A percentile compares a stretch with the other conserved stretches of the same genome.
phyloP scores from a whole-genome alignment of 2,113 vertebrate genomes.

The Labrus mixtus region DNA sequence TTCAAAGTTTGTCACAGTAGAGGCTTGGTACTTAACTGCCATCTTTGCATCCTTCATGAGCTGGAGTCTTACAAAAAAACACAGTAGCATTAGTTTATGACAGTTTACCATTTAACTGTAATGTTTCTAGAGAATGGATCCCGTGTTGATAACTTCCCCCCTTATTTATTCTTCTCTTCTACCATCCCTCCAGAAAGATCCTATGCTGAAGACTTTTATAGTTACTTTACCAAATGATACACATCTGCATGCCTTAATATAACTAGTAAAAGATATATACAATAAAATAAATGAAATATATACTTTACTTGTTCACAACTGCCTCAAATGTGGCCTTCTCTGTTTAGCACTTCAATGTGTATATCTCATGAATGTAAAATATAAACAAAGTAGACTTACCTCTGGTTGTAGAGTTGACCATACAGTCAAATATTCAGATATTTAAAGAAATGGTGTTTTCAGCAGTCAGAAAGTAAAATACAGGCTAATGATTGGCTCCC shows the following conservation, averaged over 20 bases:
- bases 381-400: slow-evolving; percentile 38
- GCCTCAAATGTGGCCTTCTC: too few relatives aligned
- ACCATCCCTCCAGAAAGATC: too few relatives aligned
- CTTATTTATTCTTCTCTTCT: too few relatives aligned
- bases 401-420: neutral
- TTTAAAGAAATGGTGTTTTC: neutral
- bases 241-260: too few relatives aligned
- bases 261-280: too few relatives aligned
- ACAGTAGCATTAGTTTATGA: neutral
- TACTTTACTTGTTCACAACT: too few relatives aligned
- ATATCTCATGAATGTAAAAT: neutral
- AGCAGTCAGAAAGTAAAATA: neutral
- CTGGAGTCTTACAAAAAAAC: neutral
- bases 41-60: slow-evolving; percentile 38
- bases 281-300: too few relatives aligned
- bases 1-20: slow-evolving; percentile 41
- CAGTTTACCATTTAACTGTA: too few relatives aligned
- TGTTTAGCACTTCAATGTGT: too few relatives aligned
- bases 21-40: slow-evolving; percentile 43
- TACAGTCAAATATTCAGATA: neutral
- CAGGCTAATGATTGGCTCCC: neutral
- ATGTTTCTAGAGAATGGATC: too few relatives aligned
- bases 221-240: too few relatives aligned
- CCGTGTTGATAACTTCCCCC: neutral
- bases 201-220: too few relatives aligned